A percentile compares a stretch with the other conserved stretches of the same genome.
Evolutionary conservation across 2,888 invertebrate species (phyloP).

Genomic region (Lithosia quadra): DNA sequence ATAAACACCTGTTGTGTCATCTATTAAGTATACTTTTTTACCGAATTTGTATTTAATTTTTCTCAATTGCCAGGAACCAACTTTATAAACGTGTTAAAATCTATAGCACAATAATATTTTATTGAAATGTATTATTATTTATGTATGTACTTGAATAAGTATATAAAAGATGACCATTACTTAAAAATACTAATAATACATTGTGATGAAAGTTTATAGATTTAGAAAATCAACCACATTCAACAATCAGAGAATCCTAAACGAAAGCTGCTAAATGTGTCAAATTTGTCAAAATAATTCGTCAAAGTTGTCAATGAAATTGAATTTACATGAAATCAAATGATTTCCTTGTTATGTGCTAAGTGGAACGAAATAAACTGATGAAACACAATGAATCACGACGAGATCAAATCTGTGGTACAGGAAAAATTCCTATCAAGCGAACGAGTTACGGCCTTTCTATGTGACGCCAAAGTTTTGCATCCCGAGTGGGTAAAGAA

Average conservation of each 20-base stretch:
- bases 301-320: constrained; percentile 52
- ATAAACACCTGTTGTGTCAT: background rate
- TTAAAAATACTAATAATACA: background rate
- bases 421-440: constrained; percentile 84
- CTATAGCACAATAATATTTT: too few relatives aligned
- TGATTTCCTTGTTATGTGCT: constrained; percentile 37
- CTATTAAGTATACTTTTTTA: background rate
- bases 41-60: background rate
- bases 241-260: constrained; percentile 18
- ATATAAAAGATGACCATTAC: too few relatives aligned
- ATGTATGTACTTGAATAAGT: too few relatives aligned
- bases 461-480: constrained; percentile 81
- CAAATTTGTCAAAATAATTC: constrained; percentile 35
- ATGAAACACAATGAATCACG: constrained; percentile 79
- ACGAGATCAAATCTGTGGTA: constrained; percentile 80
- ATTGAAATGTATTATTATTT: too few relatives aligned
- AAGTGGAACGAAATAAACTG: constrained; percentile 41
- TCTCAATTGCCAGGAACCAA: background rate
- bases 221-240: background rate
- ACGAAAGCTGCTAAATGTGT: constrained; percentile 28
- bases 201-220: too few relatives aligned
- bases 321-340: constrained; percentile 45
- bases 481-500: constrained; percentile 82
- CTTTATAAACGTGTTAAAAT: background rate
- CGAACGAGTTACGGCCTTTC: constrained; percentile 80